A percentile compares a stretch with the other conserved stretches of the same genome.
Conservation (phyloP, 2,797 vertebrate genomes). For the Cirrhinus mrigala region DNA sequence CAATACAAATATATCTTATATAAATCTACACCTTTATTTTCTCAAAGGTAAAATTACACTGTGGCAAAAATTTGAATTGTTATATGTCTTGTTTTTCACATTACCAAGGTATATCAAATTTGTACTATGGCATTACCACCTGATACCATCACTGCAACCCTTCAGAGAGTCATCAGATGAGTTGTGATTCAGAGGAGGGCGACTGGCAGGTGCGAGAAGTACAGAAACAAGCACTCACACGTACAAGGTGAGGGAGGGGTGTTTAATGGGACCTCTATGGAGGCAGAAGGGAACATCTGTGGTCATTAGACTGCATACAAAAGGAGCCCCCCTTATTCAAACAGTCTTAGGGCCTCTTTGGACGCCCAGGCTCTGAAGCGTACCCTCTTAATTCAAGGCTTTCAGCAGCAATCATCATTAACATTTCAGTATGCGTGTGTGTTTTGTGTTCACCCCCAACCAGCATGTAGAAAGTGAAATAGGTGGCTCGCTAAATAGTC, state of each 20-base stretch:
- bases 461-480: constrained; percentile 41
- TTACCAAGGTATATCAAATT: background rate
- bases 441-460: constrained; percentile 51
- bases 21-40: background rate
- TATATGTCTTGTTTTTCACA: background rate
- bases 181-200: constrained; percentile 38
- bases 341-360: constrained; percentile 64
- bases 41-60: background rate
- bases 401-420: constrained; percentile 67
- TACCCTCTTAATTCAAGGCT: constrained; percentile 68
- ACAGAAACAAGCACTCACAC: constrained; percentile 41
- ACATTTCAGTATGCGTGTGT: constrained; percentile 60
- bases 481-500: constrained; percentile 34
- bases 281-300: constrained; percentile 78
- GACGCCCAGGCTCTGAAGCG: constrained; percentile 58
- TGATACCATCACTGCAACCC: background rate
- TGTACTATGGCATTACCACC: background rate
- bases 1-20: background rate
- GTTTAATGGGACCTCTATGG: constrained; percentile 67
- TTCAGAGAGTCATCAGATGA: constrained; percentile 8
- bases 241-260: constrained; percentile 67
- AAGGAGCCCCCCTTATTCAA: constrained; percentile 64
- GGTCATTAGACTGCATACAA: constrained; percentile 74
- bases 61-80: background rate
- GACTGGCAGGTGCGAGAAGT: constrained; percentile 69